Conservation (phyloP, 2,888 invertebrate species). For the Standfussiana lucernea region DNA sequence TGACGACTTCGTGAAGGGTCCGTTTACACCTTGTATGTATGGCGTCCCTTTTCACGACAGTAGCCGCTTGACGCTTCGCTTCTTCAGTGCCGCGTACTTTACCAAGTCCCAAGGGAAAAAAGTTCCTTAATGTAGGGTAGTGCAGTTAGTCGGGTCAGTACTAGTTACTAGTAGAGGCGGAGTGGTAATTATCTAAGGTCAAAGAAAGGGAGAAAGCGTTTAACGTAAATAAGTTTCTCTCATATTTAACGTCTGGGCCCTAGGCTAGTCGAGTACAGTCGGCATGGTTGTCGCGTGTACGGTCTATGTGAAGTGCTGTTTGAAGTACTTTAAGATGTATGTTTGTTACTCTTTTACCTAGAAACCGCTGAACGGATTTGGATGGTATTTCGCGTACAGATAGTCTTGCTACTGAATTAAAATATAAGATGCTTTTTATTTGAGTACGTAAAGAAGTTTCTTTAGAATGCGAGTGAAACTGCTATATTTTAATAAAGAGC, state of each 20-base stretch:
- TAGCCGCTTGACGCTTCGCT: not conserved
- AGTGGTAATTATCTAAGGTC: conserved; percentile 62
- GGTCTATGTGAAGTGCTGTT: not conserved
- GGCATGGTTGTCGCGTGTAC: conserved; percentile 15
- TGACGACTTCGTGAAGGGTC: not conserved
- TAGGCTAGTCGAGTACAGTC: not conserved
- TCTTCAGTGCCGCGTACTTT: not conserved
- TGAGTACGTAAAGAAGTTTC: not conserved
- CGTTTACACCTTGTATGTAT: not conserved
- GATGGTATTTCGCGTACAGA: not conserved
- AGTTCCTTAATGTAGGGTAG: conserved; percentile 56
- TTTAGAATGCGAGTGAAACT: not conserved
- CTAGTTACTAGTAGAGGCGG: conserved; percentile 44
- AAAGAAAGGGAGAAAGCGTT: conserved; percentile 56
- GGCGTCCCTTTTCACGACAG: not conserved
- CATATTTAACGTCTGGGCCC: conserved; percentile 35
- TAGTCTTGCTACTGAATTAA: not conserved
- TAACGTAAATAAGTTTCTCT: conserved; percentile 57
- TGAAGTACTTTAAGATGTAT: not conserved
- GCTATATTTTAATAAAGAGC: not conserved
- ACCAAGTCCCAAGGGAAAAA: conserved; percentile 63
- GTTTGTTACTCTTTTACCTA: not conserved
- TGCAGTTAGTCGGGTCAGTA: conserved; percentile 68
- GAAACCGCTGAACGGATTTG: conserved; percentile 4
- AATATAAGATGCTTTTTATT: not conserved